Percentiles rank a stretch among this genome's conserved stretches.
Conservation (phyloP, 2,888 invertebrate genomes). For the Apocheima hispidaria region DNA sequence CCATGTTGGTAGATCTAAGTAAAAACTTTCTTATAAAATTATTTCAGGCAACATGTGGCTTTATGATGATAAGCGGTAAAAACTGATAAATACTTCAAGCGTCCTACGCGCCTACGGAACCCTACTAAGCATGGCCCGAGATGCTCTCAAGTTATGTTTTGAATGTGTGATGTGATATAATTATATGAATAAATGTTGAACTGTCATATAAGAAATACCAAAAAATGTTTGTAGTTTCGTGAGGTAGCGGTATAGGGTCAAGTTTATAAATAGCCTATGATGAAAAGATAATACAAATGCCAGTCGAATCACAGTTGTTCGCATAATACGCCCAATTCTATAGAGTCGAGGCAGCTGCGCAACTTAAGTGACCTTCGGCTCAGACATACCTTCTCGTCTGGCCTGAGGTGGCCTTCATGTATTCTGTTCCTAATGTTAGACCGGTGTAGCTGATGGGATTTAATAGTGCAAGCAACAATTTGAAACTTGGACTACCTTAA, state of each 20-base stretch:
- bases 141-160: too few relatives aligned
- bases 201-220: neutral
- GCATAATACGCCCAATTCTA: slow-evolving; percentile 24
- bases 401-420: slow-evolving; percentile 26
- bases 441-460: slow-evolving; percentile 13
- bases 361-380: slow-evolving; percentile 25
- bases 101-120: too few relatives aligned
- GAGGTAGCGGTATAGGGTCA: slow-evolving; percentile 13
- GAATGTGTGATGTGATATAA: too few relatives aligned
- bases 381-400: slow-evolving; percentile 32
- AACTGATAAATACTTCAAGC: too few relatives aligned
- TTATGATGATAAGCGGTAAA: too few relatives aligned
- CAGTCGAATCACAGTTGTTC: slow-evolving; percentile 24
- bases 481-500: neutral
- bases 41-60: too few relatives aligned
- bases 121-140: too few relatives aligned
- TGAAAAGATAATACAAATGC: slow-evolving; percentile 8
- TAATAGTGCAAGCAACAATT: neutral
- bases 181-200: too few relatives aligned
- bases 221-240: neutral
- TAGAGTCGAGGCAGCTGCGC: slow-evolving; percentile 31
- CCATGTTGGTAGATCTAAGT: too few relatives aligned
- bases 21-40: too few relatives aligned
- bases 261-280: slow-evolving; percentile 9
- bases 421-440: slow-evolving; percentile 13